Conservation (phyloP, 2,113 vertebrate genomes). For the Lepisosteus osseus region DNA sequence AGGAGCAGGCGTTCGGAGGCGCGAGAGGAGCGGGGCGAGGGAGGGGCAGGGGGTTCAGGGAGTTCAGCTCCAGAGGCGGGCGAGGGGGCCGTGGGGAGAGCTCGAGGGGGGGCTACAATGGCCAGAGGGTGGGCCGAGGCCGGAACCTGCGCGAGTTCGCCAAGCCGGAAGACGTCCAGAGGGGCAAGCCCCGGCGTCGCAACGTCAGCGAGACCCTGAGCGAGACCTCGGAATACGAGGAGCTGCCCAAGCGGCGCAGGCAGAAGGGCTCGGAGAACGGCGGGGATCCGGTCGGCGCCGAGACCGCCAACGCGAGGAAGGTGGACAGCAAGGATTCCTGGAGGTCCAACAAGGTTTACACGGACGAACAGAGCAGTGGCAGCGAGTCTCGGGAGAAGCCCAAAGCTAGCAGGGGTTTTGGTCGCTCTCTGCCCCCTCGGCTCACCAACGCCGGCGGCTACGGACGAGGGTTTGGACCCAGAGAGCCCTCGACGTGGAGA, state of each 20-base stretch:
- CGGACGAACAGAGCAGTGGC: constrained; percentile 68
- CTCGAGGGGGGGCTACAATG: constrained; percentile 57
- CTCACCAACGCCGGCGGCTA: constrained; percentile 76
- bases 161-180: constrained; percentile 77
- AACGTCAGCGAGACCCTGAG: constrained; percentile 93
- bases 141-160: constrained; percentile 74
- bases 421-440: constrained; percentile 83
- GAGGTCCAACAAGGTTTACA: constrained; percentile 85
- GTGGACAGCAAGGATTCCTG: constrained; percentile 84
- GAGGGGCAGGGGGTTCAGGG: constrained; percentile 82
- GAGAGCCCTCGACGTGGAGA: constrained; percentile 81
- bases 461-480: constrained; percentile 70
- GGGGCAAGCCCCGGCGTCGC: constrained; percentile 81
- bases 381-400: constrained; percentile 69
- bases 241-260: constrained; percentile 87
- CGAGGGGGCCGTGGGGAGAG: constrained; percentile 23
- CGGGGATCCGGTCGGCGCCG: constrained; percentile 59
- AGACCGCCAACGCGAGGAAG: constrained; percentile 67
- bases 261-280: constrained; percentile 81
- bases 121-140: constrained; percentile 69
- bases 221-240: constrained; percentile 92
- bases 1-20: constrained; percentile 90
- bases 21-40: constrained; percentile 76
- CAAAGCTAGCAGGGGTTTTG: constrained; percentile 71
- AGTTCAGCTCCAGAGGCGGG: constrained; percentile 79